These are phyloP conservation scores for Horisme vitalbata DNA, from an alignment of 2,888 invertebrate genomes.

Conservation along the genomic window DNA sequence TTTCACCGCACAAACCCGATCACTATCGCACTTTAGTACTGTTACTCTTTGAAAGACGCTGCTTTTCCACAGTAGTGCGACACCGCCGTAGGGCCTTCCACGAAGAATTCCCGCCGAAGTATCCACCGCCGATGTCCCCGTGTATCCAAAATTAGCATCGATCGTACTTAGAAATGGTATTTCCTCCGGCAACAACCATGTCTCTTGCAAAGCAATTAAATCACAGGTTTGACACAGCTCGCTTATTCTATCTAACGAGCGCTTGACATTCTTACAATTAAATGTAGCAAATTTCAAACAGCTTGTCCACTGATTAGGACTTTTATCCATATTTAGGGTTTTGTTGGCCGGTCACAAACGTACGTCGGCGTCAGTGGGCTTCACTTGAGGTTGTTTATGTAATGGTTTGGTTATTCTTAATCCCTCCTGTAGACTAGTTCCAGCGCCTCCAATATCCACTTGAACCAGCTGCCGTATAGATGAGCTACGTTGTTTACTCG, in stretches of 20 bases:
- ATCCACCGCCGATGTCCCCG: slow-evolving; percentile 9
- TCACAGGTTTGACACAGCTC: no score
- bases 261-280: slow-evolving; percentile 18
- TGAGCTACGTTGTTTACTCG: slow-evolving; percentile 4
- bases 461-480: not conserved
- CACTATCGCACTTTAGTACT: no score
- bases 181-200: no score
- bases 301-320: slow-evolving; percentile 4
- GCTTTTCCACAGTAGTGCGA: no score
- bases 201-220: no score
- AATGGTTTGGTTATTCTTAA: no score
- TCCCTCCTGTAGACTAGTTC: not conserved
- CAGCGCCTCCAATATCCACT: not conserved
- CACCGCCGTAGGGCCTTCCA: no score
- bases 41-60: no score
- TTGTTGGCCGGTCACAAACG: no score
- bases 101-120: no score
- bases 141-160: slow-evolving; percentile 8
- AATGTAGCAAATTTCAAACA: slow-evolving; percentile 12
- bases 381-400: not conserved
- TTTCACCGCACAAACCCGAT: slow-evolving; percentile 4
- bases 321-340: no score
- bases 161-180: no score
- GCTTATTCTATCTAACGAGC: slow-evolving; percentile 3
- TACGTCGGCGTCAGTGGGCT: not conserved